Base-by-base conservation (phyloP, 2,113 vertebrate genomes). In the human region DNA sequence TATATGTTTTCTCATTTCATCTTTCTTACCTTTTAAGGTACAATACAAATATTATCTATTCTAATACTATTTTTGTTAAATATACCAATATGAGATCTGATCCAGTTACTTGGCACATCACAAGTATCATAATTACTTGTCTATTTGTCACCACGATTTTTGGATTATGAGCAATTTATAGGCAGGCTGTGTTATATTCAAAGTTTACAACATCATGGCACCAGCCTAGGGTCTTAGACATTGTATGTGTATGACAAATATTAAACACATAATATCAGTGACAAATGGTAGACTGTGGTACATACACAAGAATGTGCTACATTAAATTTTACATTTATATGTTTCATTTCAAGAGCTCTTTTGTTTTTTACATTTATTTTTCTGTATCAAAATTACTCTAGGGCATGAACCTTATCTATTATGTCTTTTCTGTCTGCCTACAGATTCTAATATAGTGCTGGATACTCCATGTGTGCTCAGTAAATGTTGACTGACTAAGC, bases 401-500 rank as follows among this genome's bases (percentile, higher is more conserved):
- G 25, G 16, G 32, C n/a, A 95, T 45, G 23, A 87, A 72, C 20
- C 35, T 88, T 23, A 75, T 83, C 40, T 94, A 45, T 55, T 82
- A 35, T 38, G 32, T 45, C 40, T 52, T 90, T 81, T 93, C 43
- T 96, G 78, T 16, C 83, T 95, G 23, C 43, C 95, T 83, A 32
- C 11, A 82, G 27, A n/a, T 90, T 68, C 80, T 97, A 96, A 97
- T 89, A 83, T n/a, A 96, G 45, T 90, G 52, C 59, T 73, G 40
- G 88, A 88, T 57, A 93, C 70, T 94, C 90, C 78, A 3, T 87
- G 78, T 82, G 45, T 94, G 70, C 78, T 96, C 95, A 94, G 18
- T 95, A 97, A 93, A 93, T 92, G 83, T 75, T 93, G 92, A 93
- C 85, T 93, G 82, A 94, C 96, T 96, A 93, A 92, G 95, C 84